Evolutionary conservation across 2,888 invertebrate species (phyloP), one percentile per base, ranked within the genome.

Genomic region (Acrocyrtus sp.): DNA sequence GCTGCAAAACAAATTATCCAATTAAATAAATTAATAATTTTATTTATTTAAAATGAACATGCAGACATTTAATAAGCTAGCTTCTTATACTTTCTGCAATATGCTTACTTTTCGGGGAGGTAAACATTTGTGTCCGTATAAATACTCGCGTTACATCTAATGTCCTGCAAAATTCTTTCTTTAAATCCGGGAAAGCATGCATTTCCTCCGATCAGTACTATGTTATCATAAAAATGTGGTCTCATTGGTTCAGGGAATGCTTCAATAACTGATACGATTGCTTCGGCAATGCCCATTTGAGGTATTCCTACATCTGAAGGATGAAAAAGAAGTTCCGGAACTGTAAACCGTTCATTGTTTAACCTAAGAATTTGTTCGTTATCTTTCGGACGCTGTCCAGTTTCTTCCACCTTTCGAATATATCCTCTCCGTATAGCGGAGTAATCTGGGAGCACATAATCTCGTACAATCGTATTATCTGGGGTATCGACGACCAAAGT

Each of bases 401-500:
- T 82, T 66, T 87, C 84, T 45, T 86, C 87, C 8, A 84, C 82
- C 26, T 87, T 84, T 72, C 87, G 84, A 0, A 90, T 83, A 83
- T 86, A 95, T 10, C 98, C 98, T 78, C 97, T 86, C 66, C 93
- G 89, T 6, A 96, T 89, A 1, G 91, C 90, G 0, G 95, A 95
- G 84, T 96, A 99, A 86, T 99, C 99, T 0, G 99, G 99, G 60
- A 99, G 85, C 0, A 99, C 92, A 84, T 99, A 99, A 83, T 98
- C 98, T 79, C 91, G 88, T 3, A 91, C 88, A 65, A 96, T 92
- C 3, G 89, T 88, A 81, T 88, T 88, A 41, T 88, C 88, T 34
- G 88, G 85, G 19, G 87, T 87, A 84, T 99, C 99, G 0, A 99
- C 91, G 0, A 99, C 89, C 24, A 98, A 85, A 51, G 92, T 91